Evolutionary conservation across 2,888 invertebrate species (phyloP).

Genomic region (Cryptocheilus praepositus): DNA sequence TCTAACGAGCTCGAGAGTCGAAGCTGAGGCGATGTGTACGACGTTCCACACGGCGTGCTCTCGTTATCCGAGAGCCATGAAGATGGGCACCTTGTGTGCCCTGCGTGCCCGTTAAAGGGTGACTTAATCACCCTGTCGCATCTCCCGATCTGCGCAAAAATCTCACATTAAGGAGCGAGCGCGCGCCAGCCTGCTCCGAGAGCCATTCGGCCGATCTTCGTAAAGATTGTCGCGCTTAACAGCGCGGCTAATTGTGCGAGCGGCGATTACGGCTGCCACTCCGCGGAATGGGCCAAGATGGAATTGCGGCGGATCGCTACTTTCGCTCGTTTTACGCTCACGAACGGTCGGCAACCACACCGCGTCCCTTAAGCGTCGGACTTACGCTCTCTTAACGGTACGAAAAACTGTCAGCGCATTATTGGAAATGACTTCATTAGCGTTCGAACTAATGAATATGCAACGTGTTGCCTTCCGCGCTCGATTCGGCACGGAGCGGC

Average conservation of each 20-base stretch:
- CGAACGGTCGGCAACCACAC: not conserved
- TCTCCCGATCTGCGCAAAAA: slow-evolving; percentile 64
- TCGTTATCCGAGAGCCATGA: slow-evolving; percentile 62
- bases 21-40: slow-evolving; percentile 59
- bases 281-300: not conserved
- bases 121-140: slow-evolving; percentile 69
- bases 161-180: slow-evolving; percentile 48
- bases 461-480: no score
- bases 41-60: slow-evolving; percentile 60
- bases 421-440: no score
- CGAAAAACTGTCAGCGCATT: no score
- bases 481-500: not conserved
- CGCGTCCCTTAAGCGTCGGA: no score
- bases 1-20: slow-evolving; percentile 61
- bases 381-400: no score
- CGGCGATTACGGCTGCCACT: not conserved
- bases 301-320: not conserved
- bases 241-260: slow-evolving; percentile 27
- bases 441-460: not conserved
- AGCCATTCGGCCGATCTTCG: not conserved
- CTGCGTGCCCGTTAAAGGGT: slow-evolving; percentile 47
- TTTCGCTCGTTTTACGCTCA: not conserved
- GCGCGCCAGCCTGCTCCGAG: not conserved
- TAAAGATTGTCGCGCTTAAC: slow-evolving; percentile 18
- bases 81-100: slow-evolving; percentile 28